phyloP scores from a whole-genome alignment of 2,888 invertebrate genomes.

The Pandemis cinnamomeana region DNA sequence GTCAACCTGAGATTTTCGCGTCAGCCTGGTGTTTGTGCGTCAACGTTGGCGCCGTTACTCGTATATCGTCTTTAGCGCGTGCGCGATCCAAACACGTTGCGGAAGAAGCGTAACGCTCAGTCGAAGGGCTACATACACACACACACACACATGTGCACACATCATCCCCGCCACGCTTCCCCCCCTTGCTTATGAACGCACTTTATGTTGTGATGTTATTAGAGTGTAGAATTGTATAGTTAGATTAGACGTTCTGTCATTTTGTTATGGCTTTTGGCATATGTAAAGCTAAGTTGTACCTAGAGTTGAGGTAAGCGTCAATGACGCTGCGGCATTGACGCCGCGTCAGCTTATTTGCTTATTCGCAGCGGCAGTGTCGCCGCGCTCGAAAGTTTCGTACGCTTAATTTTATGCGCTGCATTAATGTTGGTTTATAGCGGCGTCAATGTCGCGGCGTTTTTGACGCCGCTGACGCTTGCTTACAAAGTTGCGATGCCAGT shows the following conservation, averaged over 20 bases:
- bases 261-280: background rate
- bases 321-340: too few species aligned
- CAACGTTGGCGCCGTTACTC: background rate
- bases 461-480: too few species aligned
- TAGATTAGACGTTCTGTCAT: background rate
- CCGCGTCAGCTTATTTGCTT: too few species aligned
- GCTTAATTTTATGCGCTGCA: too few species aligned
- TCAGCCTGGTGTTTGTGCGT: too few species aligned
- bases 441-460: too few species aligned
- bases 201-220: conserved; percentile 15
- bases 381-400: too few species aligned
- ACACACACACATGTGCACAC: conserved; percentile 29
- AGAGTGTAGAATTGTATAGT: background rate
- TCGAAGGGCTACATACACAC: conserved; percentile 3
- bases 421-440: too few species aligned
- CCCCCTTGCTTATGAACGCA: conserved; percentile 19
- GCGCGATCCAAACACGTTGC: background rate
- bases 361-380: too few species aligned
- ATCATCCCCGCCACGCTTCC: conserved; percentile 23
- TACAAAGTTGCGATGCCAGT: too few species aligned
- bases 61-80: background rate
- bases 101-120: background rate
- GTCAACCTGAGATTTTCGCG: too few species aligned
- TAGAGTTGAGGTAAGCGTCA: too few species aligned
- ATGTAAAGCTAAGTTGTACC: background rate